Evolutionary conservation across 2,797 vertebrate species (phyloP).

Genomic region (Premnoplex brunnescens): DNA sequence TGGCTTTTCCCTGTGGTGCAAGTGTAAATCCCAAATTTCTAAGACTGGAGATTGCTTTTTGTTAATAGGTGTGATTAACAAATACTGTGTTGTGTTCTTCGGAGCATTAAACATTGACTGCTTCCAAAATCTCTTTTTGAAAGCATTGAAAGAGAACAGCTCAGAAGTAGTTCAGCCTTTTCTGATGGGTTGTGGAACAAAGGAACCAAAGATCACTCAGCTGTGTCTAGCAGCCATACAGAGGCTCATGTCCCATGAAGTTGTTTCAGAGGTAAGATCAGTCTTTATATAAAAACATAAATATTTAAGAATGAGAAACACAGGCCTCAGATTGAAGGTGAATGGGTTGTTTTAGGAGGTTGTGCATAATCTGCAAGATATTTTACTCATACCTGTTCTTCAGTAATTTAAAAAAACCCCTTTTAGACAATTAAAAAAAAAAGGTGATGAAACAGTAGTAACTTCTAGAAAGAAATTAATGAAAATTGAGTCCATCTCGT

Average conservation of each 20-base stretch:
- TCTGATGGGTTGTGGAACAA: conserved; percentile 98
- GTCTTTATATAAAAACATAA: not conserved
- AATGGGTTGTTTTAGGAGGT: not conserved
- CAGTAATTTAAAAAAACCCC: not conserved
- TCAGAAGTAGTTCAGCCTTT: conserved; percentile 98
- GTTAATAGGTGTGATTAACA: not conserved
- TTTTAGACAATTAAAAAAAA: not conserved
- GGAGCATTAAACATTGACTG: not conserved
- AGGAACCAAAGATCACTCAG: conserved; percentile 98
- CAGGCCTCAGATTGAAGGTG: not conserved
- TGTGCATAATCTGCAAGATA: not conserved
- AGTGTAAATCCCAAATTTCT: not conserved
- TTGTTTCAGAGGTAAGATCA: conserved; percentile 93
- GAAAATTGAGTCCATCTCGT: not conserved
- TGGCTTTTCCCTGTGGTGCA: not conserved
- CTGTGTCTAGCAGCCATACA: conserved; percentile 96
- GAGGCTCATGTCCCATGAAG: conserved; percentile 98
- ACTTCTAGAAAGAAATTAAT: not conserved
- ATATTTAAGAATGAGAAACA: not conserved
- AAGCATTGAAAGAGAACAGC: conserved; percentile 97
- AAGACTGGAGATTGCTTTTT: not conserved
- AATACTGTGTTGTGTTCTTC: not conserved
- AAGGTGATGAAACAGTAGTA: not conserved
- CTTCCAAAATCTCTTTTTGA: conserved; percentile 45
- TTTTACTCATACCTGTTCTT: not conserved